Evolutionary conservation across 2,888 invertebrate genomes (phyloP).

Genomic region (Cryptus viduatorius): DNA sequence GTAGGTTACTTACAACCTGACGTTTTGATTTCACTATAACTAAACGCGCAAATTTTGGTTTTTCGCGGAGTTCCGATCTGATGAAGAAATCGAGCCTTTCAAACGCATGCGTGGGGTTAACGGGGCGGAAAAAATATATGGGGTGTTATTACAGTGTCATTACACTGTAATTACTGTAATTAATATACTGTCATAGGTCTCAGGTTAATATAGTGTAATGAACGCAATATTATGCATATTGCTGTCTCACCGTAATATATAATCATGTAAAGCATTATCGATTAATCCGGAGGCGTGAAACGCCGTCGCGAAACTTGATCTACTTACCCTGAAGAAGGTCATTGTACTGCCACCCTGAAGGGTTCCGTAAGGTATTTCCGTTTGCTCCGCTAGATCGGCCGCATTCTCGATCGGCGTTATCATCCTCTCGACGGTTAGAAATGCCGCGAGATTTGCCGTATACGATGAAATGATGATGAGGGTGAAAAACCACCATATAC

Average conservation of each 20-base stretch:
- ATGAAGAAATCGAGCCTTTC: neutral
- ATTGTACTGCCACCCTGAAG: constrained; percentile 97
- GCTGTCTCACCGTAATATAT: neutral
- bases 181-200: too few relatives aligned
- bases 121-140: too few relatives aligned
- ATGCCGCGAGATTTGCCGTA: constrained; percentile 99
- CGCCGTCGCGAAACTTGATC: constrained; percentile 5
- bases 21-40: too few relatives aligned
- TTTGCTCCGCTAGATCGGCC: constrained; percentile 97
- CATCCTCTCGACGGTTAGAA: constrained; percentile 98
- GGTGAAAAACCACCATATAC: constrained; percentile 99
- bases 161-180: too few relatives aligned
- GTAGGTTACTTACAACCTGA: too few relatives aligned
- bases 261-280: neutral
- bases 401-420: constrained; percentile 98
- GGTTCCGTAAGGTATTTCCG: constrained; percentile 96
- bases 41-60: too few relatives aligned
- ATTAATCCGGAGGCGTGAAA: neutral
- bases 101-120: too few relatives aligned
- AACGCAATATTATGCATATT: neutral
- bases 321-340: constrained; percentile 96
- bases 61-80: too few relatives aligned
- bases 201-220: neutral
- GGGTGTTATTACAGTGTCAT: too few relatives aligned
- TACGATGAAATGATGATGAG: constrained; percentile 99